phyloP scores from a whole-genome alignment of 2,797 vertebrate genomes.

The Pipistrellus kuhlii region DNA sequence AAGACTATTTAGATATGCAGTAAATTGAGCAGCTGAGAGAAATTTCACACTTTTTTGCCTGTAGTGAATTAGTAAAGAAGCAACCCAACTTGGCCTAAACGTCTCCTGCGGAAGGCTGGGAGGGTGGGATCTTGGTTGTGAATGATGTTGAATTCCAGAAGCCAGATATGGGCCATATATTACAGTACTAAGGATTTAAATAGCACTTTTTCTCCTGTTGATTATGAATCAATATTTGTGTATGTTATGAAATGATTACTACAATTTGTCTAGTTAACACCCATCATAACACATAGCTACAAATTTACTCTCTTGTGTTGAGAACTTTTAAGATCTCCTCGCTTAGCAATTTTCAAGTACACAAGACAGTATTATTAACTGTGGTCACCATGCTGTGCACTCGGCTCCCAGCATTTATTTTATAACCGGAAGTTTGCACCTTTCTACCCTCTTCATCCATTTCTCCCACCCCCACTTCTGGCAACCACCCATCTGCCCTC shows the following conservation, averaged over 20 bases:
- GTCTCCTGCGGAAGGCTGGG: neutral
- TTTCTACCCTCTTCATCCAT: neutral
- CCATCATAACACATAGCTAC: neutral
- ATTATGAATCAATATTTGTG: neutral
- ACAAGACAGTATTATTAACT: neutral
- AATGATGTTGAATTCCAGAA: conserved; percentile 3
- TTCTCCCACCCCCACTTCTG: neutral
- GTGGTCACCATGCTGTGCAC: neutral
- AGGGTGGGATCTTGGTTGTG: neutral
- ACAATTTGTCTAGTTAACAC: neutral
- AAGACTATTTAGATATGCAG: neutral
- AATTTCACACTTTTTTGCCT: neutral
- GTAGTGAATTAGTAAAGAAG: neutral
- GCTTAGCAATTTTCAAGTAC: neutral
- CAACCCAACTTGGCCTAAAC: neutral
- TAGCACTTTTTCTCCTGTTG: neutral
- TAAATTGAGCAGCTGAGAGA: neutral
- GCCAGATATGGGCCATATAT: neutral
- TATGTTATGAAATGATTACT: neutral
- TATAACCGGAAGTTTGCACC: neutral
- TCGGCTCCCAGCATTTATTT: neutral
- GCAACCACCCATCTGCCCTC: neutral
- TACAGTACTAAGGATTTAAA: neutral
- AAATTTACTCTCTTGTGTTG: neutral
- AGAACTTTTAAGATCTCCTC: neutral